Conservation (phyloP, 2,888 invertebrate species). For the Apotomis turbidana region DNA sequence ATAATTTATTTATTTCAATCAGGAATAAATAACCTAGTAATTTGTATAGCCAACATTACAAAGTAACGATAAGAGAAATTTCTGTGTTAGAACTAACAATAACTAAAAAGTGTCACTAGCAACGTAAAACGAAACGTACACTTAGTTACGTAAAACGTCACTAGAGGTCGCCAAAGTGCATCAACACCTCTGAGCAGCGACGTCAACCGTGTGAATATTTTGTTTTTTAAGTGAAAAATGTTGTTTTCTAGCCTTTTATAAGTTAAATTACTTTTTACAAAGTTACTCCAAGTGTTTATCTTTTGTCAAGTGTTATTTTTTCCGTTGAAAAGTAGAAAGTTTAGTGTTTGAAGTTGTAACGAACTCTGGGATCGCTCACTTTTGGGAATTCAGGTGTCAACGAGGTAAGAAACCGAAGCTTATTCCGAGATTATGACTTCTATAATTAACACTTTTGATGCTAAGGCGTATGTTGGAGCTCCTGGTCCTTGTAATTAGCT, state of each 20-base stretch:
- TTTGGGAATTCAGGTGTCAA: constrained; percentile 81
- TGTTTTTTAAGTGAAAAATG: constrained; percentile 75
- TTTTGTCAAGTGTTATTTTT: constrained; percentile 62
- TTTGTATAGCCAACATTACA: neutral
- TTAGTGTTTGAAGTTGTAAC: constrained; percentile 79
- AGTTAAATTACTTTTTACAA: constrained; percentile 68
- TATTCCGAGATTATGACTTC: constrained; percentile 69
- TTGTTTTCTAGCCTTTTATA: constrained; percentile 74
- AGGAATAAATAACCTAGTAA: neutral
- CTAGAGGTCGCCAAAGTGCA: constrained; percentile 67
- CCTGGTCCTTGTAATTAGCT: constrained; percentile 50
- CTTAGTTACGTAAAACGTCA: constrained; percentile 50
- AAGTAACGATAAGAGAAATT: neutral
- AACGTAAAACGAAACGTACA: constrained; percentile 54
- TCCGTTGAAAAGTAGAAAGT: constrained; percentile 70
- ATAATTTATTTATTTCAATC: neutral
- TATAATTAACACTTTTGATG: constrained; percentile 65
- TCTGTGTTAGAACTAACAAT: neutral
- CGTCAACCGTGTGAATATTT: constrained; percentile 77
- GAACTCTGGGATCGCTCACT: constrained; percentile 76
- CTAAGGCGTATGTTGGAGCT: constrained; percentile 52
- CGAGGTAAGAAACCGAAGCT: constrained; percentile 81
- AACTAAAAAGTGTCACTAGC: neutral
- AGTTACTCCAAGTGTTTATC: constrained; percentile 64
- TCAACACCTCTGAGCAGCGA: constrained; percentile 79